A percentile compares a stretch with the other conserved stretches of the same genome.
Evolutionary conservation across 64 coral and sea anemone genomes (phyloP).

Genomic region (Hydrozoanthus tunicans): DNA sequence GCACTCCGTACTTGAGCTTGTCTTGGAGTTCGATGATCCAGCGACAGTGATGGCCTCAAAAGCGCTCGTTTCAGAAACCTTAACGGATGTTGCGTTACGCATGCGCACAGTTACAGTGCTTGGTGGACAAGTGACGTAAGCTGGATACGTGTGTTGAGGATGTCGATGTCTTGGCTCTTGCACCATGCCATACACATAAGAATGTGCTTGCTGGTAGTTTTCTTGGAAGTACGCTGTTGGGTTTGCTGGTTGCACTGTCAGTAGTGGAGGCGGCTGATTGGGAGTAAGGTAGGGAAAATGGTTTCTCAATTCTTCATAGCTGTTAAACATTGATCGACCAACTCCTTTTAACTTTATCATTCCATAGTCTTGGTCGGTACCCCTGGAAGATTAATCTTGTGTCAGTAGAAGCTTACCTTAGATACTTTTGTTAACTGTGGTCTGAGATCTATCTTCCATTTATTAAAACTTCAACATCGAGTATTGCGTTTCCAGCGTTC

Average conservation of each 20-base stretch:
- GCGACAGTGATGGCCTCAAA: slow-evolving; percentile 67
- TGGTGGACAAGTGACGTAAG: slow-evolving; percentile 70
- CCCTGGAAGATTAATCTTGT: slow-evolving; percentile 11
- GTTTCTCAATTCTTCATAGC: slow-evolving; percentile 86
- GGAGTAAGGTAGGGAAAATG: slow-evolving; percentile 90
- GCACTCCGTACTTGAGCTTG: neutral
- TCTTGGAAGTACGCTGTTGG: slow-evolving; percentile 62
- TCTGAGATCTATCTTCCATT: too few relatives aligned
- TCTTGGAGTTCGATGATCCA: neutral
- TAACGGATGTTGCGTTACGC: slow-evolving; percentile 29
- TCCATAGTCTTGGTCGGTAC: slow-evolving; percentile 73
- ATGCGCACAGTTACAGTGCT: slow-evolving; percentile 53
- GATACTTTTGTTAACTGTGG: too few relatives aligned
- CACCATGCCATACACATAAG: neutral
- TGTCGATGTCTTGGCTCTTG: neutral
- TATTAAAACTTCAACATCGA: too few relatives aligned
- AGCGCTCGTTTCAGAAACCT: slow-evolving; percentile 80
- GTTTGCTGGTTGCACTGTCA: slow-evolving; percentile 44
- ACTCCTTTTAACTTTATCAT: slow-evolving; percentile 91
- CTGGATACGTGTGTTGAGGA: slow-evolving; percentile 68
- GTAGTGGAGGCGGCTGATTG: slow-evolving; percentile 59
- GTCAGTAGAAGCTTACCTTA: too few relatives aligned
- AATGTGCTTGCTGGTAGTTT: slow-evolving; percentile 40
- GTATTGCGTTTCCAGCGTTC: too few relatives aligned
- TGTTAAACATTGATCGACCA: slow-evolving; percentile 78